These are phyloP conservation scores for Limosa lapponica DNA, from an alignment of 2,797 vertebrate genomes.

Conservation along the genomic window DNA sequence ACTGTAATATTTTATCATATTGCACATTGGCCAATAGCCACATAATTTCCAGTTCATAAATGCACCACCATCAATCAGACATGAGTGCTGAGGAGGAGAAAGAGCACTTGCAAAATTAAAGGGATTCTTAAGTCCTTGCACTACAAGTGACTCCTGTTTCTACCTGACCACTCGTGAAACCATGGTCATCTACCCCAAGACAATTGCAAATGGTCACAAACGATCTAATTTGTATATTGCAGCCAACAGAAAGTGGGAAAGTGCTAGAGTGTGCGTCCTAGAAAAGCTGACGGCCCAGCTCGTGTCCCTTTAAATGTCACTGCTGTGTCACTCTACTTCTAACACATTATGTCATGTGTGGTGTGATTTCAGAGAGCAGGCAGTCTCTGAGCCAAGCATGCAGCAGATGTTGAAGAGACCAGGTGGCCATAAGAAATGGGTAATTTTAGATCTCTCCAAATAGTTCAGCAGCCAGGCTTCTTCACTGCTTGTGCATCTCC, in stretches of 20 bases:
- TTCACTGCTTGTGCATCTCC: background rate
- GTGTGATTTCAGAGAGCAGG: slow-evolving; percentile 19
- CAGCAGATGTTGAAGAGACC: slow-evolving; percentile 70
- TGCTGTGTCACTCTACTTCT: slow-evolving; percentile 7
- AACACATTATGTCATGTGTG: slow-evolving; percentile 20
- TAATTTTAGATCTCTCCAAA: slow-evolving; percentile 69
- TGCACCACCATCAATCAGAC: slow-evolving; percentile 45
- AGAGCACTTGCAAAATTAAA: slow-evolving; percentile 63
- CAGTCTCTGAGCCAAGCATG: slow-evolving; percentile 11
- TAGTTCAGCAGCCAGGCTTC: slow-evolving; percentile 48
- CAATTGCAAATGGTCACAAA: background rate
- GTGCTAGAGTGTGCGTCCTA: background rate
- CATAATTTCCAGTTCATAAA: slow-evolving; percentile 64
- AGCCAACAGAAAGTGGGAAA: background rate
- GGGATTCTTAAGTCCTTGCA: slow-evolving; percentile 1
- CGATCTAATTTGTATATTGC: background rate
- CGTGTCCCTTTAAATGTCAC: background rate
- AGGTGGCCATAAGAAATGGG: slow-evolving; percentile 65
- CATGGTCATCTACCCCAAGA: background rate
- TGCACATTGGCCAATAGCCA: slow-evolving; percentile 48
- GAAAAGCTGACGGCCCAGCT: background rate
- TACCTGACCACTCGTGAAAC: background rate
- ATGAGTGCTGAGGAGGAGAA: slow-evolving; percentile 48
- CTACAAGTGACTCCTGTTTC: background rate
- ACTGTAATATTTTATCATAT: slow-evolving; percentile 44